Evolutionary conservation across 2,888 invertebrate species (phyloP), one percentile per base, ranked within the genome.

Genomic region (Agonopterix alstromeriana): DNA sequence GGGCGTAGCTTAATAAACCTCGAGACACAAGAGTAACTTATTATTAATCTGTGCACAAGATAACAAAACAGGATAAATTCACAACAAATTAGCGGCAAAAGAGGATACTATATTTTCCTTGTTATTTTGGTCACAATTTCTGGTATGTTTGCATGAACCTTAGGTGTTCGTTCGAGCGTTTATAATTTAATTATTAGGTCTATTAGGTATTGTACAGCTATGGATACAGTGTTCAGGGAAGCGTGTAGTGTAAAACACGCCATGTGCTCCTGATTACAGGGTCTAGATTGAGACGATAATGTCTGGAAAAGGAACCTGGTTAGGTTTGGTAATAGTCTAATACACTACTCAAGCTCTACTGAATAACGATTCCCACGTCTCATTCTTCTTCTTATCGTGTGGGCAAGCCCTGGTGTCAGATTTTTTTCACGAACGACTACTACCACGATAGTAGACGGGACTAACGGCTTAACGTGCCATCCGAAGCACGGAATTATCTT

Each of bases 171-270:
- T 48, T 68, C 63, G 65, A 68, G 73, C 73, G 77, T 70, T 53
- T 56, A 60, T 76, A 67, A 84, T 82, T 66, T 71, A 75, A 84
- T 84, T 82, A 82, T 69, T 67, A 70, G 83, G 73, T 80, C 70
- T 73, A 75, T 64, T 82, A 76, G 70, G 61, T 67, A 63, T 65
- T 61, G 56, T 60, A 57, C 59, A 51, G 54, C 58, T 59, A 60
- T 60, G 70, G 63, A 68, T 75, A 77, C 70, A 75, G 68, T 79
- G 77, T 68, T 76, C 77, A 78, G 57, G 69, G 67, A 65, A 70
- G 67, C 78, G 76, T 76, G 53, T 62, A 53, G 54, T 63, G 55
- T 55, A 27, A 27, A 60, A 59, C 51, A 48, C 50, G 50, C 50
- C 38, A 17, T 14, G 17, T 12, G 42, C 17, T 35, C 12, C 9